Evolutionary conservation across 2,888 invertebrate species (phyloP), one percentile per base, ranked within the genome.

Genomic region (Heliconius aoede): DNA sequence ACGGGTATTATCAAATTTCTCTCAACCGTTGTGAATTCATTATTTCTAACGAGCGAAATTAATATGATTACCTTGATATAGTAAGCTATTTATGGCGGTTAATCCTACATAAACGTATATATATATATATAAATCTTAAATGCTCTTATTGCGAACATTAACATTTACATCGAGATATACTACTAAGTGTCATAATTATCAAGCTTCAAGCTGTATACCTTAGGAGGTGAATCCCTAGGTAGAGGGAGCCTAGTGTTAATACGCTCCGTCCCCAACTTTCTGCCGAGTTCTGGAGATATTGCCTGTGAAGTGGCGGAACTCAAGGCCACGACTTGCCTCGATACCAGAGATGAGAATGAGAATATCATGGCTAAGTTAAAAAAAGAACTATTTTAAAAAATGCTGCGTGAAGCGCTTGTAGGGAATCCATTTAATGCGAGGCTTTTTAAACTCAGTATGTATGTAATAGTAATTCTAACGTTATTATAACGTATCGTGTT

Each of bases 1-100:
- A 68, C 51, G 46, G 46, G 21, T 68, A 46, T 65, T 68, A 68
- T 68, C 68, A 51, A 51, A 68, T 68, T 51, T 51, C 51, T 51
- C 68, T 68, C 68, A 68, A 68, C 68, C 68, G 51, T 68, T 51
- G 51, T 51, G 68, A 68, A 51, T 68, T 68, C 28, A 68, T 68
- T 68, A 68, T 68, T 68, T 51, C 30, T 68, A 68, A 68, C 68
- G 68, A 68, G 68, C 28, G 11, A 51, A 68, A 51, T 68, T 68
- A 68, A 68, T 68, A 68, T 51, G 46, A 21, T 40, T 68, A 68
- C 68, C 46, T n/a, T 68, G 28, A 51, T 68, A 28, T 68, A 68
- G 51, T 68, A 68, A 13, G 51, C 46, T 68, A 30, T 32, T 64
- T 64, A 64, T 64, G 36, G n/a, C 21, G 8, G 28, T 62, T 62